Evolutionary conservation across 2,797 vertebrate species (phyloP).

Genomic region (Craterocephalus amniculus): DNA sequence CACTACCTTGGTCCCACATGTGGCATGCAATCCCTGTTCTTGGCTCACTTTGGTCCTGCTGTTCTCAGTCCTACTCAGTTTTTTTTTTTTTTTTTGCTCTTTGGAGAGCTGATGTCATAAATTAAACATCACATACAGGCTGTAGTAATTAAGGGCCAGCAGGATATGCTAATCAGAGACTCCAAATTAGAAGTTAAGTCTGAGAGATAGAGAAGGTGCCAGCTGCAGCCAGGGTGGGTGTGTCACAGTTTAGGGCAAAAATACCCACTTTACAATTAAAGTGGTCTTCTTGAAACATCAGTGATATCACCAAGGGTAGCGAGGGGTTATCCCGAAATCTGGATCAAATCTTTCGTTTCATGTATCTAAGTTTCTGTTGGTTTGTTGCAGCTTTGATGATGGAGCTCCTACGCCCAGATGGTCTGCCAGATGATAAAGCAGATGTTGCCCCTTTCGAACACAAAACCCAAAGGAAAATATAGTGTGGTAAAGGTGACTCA

Average conservation of each 20-base stretch:
- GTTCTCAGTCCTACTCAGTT: conserved; percentile 49
- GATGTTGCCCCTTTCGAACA: conserved; percentile 22
- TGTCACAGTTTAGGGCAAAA: conserved; percentile 25
- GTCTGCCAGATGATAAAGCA: conserved; percentile 32
- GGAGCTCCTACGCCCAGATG: background rate
- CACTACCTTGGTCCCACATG: conserved; percentile 59
- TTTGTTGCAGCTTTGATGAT: conserved; percentile 48
- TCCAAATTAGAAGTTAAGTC: conserved; percentile 26
- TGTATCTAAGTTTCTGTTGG: conserved; percentile 16
- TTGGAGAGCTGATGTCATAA: conserved; percentile 71
- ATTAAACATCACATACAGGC: conserved; percentile 72
- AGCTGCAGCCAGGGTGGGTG: conserved; percentile 45
- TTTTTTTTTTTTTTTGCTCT: conserved; percentile 44
- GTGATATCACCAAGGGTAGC: conserved; percentile 20
- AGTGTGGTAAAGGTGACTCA: background rate
- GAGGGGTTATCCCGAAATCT: conserved; percentile 39
- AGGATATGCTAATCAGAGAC: conserved; percentile 68
- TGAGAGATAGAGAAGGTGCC: conserved; percentile 26
- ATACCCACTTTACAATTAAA: conserved; percentile 42
- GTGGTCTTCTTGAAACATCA: conserved; percentile 32
- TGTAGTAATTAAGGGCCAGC: conserved; percentile 68
- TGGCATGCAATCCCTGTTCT: conserved; percentile 67
- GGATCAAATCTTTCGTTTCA: conserved; percentile 41
- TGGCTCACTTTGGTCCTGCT: conserved; percentile 53
- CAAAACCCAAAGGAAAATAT: conserved; percentile 12